Percentiles rank a stretch among this genome's conserved stretches.
Evolutionary conservation across 1,140 invertebrate genomes (phyloP).

Genomic region (Drosophila nasuta): DNA sequence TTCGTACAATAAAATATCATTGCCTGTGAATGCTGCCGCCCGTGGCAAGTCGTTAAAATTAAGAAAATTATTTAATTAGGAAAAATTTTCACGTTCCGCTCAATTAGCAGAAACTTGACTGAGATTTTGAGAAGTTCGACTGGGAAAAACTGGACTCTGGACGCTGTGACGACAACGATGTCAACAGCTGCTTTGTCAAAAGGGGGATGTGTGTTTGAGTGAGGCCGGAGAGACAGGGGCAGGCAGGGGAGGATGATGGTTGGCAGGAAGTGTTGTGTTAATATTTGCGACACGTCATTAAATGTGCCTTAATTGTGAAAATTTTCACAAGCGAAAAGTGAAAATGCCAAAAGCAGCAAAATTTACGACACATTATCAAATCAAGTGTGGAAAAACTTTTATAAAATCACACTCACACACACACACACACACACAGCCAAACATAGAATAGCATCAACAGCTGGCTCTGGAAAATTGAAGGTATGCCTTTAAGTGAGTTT

Average conservation of each 20-base stretch:
- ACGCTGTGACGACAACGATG: slow-evolving; percentile 69
- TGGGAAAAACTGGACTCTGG: slow-evolving; percentile 45
- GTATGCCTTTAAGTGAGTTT: slow-evolving; percentile 5
- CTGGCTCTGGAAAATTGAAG: slow-evolving; percentile 8
- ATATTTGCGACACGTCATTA: slow-evolving; percentile 80
- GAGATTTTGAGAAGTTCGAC: slow-evolving; percentile 31
- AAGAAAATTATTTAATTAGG: slow-evolving; percentile 77
- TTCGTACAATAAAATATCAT: slow-evolving; percentile 63
- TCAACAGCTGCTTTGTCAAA: slow-evolving; percentile 61
- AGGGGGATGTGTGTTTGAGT: not conserved
- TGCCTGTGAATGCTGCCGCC: not conserved
- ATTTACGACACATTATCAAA: slow-evolving; percentile 79
- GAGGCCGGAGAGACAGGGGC: not conserved
- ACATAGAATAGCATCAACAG: slow-evolving; percentile 25
- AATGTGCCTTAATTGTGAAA: slow-evolving; percentile 76
- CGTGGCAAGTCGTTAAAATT: slow-evolving; percentile 71
- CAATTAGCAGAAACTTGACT: slow-evolving; percentile 62
- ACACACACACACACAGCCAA: not conserved
- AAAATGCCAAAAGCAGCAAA: slow-evolving; percentile 50
- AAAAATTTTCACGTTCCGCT: slow-evolving; percentile 83
- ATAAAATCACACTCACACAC: slow-evolving; percentile 26
- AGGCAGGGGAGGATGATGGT: slow-evolving; percentile 28
- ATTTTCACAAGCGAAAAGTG: slow-evolving; percentile 65
- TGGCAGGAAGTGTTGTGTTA: slow-evolving; percentile 63
- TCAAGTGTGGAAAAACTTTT: slow-evolving; percentile 63